phyloP scores from a whole-genome alignment of 2,797 vertebrate species.

The Phataginus tetradactyla region DNA sequence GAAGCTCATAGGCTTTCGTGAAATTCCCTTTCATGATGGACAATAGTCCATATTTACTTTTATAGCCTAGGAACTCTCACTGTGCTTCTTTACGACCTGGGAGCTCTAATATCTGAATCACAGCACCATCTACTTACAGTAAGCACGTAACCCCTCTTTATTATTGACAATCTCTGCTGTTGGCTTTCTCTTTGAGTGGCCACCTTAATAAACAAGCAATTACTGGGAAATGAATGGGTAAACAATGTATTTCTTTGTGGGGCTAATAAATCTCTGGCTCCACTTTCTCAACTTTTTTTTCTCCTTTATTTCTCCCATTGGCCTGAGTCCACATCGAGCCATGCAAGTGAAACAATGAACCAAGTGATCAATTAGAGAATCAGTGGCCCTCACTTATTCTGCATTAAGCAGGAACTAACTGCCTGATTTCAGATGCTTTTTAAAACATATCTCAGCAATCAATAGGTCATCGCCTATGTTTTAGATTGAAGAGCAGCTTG shows the following conservation, averaged over 20 bases:
- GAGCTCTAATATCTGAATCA: not conserved
- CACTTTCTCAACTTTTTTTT: slow-evolving; percentile 61
- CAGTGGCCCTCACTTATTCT: slow-evolving; percentile 93
- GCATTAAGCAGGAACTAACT: slow-evolving; percentile 98
- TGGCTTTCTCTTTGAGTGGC: slow-evolving; percentile 73
- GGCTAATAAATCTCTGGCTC: slow-evolving; percentile 74
- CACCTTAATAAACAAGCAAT: slow-evolving; percentile 81
- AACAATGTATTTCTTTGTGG: slow-evolving; percentile 59
- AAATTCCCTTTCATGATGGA: slow-evolving; percentile 18
- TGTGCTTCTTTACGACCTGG: not conserved
- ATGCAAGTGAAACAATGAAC: slow-evolving; percentile 89
- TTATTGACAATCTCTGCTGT: slow-evolving; percentile 60
- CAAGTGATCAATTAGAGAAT: slow-evolving; percentile 93
- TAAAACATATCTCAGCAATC: slow-evolving; percentile 92
- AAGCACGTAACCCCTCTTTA: slow-evolving; percentile 67
- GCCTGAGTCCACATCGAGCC: slow-evolving; percentile 59
- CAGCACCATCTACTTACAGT: slow-evolving; percentile 35
- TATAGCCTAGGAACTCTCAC: not conserved
- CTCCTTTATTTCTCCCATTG: slow-evolving; percentile 71
- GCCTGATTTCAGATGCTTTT: slow-evolving; percentile 94
- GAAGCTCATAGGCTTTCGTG: not conserved
- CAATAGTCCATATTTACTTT: not conserved
- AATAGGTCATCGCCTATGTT: slow-evolving; percentile 90
- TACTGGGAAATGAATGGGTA: slow-evolving; percentile 79
- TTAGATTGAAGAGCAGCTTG: slow-evolving; percentile 79